Percentiles rank a stretch among this genome's conserved stretches.
These are phyloP conservation scores for Ammodytes marinus DNA, from an alignment of 2,113 vertebrate genomes.

Conservation along the genomic window DNA sequence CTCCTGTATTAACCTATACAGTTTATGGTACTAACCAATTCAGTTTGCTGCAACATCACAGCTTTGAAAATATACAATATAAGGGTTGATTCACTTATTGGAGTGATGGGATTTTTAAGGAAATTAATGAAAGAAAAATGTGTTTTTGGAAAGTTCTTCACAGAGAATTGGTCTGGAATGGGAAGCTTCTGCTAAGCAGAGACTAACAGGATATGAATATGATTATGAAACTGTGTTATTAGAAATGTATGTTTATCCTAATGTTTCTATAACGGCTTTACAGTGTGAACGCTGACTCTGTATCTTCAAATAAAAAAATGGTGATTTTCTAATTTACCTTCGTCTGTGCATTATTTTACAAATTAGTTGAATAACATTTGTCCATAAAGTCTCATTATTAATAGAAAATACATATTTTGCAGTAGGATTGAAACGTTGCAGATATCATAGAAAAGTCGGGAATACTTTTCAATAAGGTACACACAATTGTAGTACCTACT, in stretches of 20 bases:
- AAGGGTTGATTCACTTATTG: not conserved
- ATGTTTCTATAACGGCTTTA: conserved; percentile 23
- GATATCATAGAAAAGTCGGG: too few relatives aligned
- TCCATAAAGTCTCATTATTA: not conserved
- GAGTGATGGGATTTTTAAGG: not conserved
- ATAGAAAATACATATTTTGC: too few relatives aligned
- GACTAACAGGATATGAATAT: conserved; percentile 1
- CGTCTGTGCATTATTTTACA: not conserved
- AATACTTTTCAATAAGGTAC: too few relatives aligned
- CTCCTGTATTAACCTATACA: too few relatives aligned
- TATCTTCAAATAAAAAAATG: conserved; percentile 46
- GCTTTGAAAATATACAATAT: conserved; percentile 15
- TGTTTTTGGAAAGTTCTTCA: conserved; percentile 9
- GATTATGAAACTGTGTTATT: not conserved
- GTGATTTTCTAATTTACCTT: conserved; percentile 43
- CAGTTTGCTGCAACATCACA: conserved; percentile 20
- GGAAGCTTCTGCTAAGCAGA: conserved; percentile 74
- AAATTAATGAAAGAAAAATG: not conserved
- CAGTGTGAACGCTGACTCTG: conserved; percentile 1
- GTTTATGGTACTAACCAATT: conserved; percentile 14
- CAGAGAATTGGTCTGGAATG: conserved; percentile 31
- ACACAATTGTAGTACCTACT: too few relatives aligned
- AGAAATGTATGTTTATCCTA: conserved; percentile 3
- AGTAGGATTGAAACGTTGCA: too few relatives aligned
- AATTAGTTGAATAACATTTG: not conserved